Evolutionary conservation across 2,113 vertebrate species (phyloP).

Genomic region (Campylorhamphus procurvoides): DNA sequence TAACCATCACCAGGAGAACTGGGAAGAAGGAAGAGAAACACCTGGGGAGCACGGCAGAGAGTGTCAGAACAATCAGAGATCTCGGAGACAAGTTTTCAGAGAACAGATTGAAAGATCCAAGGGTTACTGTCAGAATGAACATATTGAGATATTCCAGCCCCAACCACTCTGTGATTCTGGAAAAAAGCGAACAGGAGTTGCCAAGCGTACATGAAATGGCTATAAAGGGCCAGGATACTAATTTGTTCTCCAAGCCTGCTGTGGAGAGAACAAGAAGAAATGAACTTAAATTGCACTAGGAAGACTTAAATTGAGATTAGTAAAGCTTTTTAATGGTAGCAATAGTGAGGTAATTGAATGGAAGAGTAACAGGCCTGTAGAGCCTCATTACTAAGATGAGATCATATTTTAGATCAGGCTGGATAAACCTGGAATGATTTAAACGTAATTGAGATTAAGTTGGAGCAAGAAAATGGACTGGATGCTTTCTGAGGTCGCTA

Average conservation of each 20-base stretch:
- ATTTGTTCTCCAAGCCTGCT: neutral
- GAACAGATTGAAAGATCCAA: neutral
- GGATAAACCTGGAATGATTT: conserved; percentile 31
- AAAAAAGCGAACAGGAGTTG: neutral
- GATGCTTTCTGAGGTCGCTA: conserved; percentile 19
- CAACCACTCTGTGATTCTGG: neutral
- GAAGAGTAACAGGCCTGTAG: neutral
- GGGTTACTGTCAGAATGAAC: neutral
- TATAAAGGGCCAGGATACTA: neutral
- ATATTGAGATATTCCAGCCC: neutral
- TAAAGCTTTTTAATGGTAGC: conserved; percentile 7
- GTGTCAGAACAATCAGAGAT: neutral
- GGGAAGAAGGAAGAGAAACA: neutral
- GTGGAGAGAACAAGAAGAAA: neutral
- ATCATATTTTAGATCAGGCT: conserved; percentile 29
- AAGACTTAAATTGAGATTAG: neutral
- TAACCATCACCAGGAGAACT: neutral
- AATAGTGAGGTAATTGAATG: conserved; percentile 3
- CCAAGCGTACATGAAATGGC: neutral
- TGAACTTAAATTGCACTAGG: neutral
- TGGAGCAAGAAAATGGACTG: neutral
- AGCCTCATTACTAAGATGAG: neutral
- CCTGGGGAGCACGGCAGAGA: neutral
- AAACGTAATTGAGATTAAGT: conserved; percentile 14
- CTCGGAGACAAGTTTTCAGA: neutral